These are phyloP conservation scores for Stegastes partitus DNA, from an alignment of 2,113 vertebrate genomes.

Conservation along the genomic window DNA sequence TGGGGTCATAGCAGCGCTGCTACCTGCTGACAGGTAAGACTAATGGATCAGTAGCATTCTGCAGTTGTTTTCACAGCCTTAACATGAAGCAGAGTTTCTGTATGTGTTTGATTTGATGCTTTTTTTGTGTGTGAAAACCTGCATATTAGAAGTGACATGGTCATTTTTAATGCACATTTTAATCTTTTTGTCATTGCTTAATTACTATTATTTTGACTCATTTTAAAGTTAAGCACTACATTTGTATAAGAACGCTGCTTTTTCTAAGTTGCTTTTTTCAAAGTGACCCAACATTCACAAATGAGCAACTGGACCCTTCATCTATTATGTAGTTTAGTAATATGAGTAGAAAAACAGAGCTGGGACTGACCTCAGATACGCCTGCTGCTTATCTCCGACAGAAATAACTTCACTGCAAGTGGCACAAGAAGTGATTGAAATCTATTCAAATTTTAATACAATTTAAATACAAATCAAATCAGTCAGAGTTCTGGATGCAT, in stretches of 20 bases:
- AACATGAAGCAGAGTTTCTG: not conserved
- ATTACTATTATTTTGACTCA: not conserved
- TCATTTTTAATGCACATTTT: not conserved
- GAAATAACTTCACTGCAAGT: not conserved
- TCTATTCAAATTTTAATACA: too few species aligned
- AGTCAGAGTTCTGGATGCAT: not conserved
- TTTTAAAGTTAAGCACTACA: not conserved
- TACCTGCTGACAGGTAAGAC: slow-evolving; percentile 75
- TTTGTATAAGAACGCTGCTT: too few species aligned
- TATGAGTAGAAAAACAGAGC: slow-evolving; percentile 49
- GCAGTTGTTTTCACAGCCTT: not conserved
- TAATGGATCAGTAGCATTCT: not conserved
- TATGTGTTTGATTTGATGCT: not conserved
- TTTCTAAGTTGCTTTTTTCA: not conserved
- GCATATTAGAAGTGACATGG: too few species aligned
- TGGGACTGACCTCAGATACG: slow-evolving; percentile 17
- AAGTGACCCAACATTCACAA: slow-evolving; percentile 10
- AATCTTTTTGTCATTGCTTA: not conserved
- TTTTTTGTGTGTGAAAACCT: not conserved
- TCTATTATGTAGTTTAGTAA: slow-evolving; percentile 80
- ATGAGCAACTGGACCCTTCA: slow-evolving; percentile 68
- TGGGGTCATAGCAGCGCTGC: slow-evolving; percentile 7
- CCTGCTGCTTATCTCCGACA: not conserved
- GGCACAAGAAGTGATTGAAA: too few species aligned
- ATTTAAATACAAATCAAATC: too few species aligned